Evolutionary conservation across 2,113 vertebrate species (phyloP).

Genomic region (Melanerpes formicivorus): DNA sequence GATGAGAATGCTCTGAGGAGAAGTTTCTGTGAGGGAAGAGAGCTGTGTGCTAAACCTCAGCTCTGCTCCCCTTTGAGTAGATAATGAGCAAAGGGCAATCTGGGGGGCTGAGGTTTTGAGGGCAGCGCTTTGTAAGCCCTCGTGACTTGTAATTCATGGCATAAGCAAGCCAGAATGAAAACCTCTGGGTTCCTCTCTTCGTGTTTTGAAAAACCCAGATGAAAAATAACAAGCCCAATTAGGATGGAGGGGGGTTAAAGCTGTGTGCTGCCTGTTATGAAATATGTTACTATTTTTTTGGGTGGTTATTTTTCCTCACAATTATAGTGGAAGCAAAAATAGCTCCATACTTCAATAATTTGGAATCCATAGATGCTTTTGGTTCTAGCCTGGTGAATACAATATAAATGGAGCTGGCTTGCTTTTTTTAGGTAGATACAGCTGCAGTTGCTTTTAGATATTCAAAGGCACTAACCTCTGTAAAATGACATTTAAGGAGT

Average conservation of each 20-base stretch:
- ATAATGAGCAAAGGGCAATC: neutral
- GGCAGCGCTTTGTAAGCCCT: neutral
- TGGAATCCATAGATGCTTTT: slow-evolving; percentile 52
- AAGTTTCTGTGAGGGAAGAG: neutral
- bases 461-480: slow-evolving; percentile 41
- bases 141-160: neutral
- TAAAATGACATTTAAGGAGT: slow-evolving; percentile 9
- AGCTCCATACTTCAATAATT: slow-evolving; percentile 47
- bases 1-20: neutral
- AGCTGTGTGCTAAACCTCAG: neutral
- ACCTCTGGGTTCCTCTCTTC: neutral
- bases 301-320: slow-evolving; percentile 51
- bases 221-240: neutral
- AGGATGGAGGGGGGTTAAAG: neutral
- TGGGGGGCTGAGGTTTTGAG: neutral
- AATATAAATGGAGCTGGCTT: slow-evolving; percentile 45
- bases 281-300: neutral
- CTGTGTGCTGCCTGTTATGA: neutral
- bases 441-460: slow-evolving; percentile 57
- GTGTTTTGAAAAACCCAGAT: neutral
- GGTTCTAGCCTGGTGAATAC: slow-evolving; percentile 10
- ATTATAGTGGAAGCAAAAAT: slow-evolving; percentile 44
- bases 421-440: slow-evolving; percentile 64
- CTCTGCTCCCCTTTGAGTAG: rapidly evolving
- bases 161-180: neutral